These are phyloP conservation scores for Acleris emargana DNA, from an alignment of 2,888 invertebrate genomes.

Conservation along the genomic window DNA sequence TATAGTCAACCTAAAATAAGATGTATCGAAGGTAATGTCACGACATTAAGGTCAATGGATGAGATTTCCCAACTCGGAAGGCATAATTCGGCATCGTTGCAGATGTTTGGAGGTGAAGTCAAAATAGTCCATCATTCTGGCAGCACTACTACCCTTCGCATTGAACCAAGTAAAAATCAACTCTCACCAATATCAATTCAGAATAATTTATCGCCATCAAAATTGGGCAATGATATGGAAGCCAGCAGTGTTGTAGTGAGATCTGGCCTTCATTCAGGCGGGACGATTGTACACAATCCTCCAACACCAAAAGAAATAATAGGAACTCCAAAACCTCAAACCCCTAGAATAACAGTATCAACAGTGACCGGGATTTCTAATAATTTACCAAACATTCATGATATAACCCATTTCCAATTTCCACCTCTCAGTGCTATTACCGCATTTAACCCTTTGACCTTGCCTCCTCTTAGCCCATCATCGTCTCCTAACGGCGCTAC, in stretches of 20 bases:
- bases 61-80: constrained; percentile 84
- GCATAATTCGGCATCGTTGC: constrained; percentile 80
- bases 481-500: constrained; percentile 83
- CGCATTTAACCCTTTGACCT: constrained; percentile 87
- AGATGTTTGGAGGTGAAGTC: constrained; percentile 91
- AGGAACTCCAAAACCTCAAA: constrained; percentile 73
- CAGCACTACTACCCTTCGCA: constrained; percentile 87
- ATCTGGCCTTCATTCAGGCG: constrained; percentile 92
- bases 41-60: constrained; percentile 80
- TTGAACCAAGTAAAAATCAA: constrained; percentile 85
- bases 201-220: constrained; percentile 76
- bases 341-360: constrained; percentile 83
- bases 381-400: constrained; percentile 80
- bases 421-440: constrained; percentile 88
- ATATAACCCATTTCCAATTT: constrained; percentile 84
- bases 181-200: constrained; percentile 83
- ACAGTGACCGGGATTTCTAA: constrained; percentile 81
- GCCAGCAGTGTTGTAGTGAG: constrained; percentile 90
- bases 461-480: constrained; percentile 81
- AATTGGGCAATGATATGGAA: constrained; percentile 73
- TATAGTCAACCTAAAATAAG: constrained; percentile 79
- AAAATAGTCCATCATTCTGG: constrained; percentile 88
- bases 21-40: constrained; percentile 74
- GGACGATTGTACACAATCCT: constrained; percentile 88
- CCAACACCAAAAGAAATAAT: constrained; percentile 77